These are phyloP conservation scores for Brachionus asplanchnoidis DNA, from an alignment of 1,140 invertebrate species.

Conservation along the genomic window DNA sequence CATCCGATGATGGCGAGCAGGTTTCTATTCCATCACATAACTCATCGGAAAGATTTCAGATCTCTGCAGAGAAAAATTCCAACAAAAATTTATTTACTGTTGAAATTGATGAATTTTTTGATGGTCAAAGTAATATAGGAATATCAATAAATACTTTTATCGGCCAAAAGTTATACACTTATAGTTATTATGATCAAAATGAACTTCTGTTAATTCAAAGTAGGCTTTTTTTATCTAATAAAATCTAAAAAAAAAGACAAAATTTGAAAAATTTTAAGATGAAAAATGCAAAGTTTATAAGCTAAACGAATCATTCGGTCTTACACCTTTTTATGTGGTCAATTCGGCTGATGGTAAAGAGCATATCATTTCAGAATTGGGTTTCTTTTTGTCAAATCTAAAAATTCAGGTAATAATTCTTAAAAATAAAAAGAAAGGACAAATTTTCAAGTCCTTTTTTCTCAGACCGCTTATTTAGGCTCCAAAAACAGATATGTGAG, in stretches of 20 bases:
- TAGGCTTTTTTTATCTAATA: neutral
- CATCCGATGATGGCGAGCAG: constrained; percentile 9
- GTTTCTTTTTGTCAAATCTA: constrained; percentile 1
- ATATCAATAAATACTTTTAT: constrained; percentile 34
- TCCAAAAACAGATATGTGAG: constrained; percentile 11
- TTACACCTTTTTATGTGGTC: constrained; percentile 27
- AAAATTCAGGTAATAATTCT: neutral
- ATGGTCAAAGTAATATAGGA: constrained; percentile 13
- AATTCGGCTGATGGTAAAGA: neutral
- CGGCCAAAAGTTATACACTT: neutral
- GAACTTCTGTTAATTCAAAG: constrained; percentile 15
- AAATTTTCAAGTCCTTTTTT: neutral
- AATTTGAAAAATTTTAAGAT: neutral
- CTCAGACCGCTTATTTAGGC: neutral
- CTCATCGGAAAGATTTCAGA: neutral
- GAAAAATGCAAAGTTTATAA: constrained; percentile 18
- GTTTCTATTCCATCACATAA: neutral
- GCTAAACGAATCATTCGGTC: neutral
- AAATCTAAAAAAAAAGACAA: neutral
- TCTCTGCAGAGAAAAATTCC: constrained; percentile 12
- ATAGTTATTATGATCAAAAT: constrained; percentile 40
- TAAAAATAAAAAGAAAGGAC: neutral
- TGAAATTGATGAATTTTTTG: constrained; percentile 39
- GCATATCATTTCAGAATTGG: constrained; percentile 20
- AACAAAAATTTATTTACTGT: neutral